Evolutionary conservation across 2,113 vertebrate genomes (phyloP).

Genomic region (Trochalopteron elliotii): DNA sequence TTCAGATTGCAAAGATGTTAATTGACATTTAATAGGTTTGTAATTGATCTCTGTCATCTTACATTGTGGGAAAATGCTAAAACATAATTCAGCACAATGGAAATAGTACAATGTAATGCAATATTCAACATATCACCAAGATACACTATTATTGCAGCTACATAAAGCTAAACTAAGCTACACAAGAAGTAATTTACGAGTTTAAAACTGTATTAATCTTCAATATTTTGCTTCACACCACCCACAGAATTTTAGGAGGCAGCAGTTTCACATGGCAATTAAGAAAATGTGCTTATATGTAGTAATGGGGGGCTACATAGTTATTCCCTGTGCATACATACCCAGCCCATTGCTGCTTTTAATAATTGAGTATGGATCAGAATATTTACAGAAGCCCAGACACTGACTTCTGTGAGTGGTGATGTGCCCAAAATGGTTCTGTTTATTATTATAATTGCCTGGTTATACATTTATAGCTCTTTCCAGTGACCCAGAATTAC

Average conservation of each 20-base stretch:
- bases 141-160: background rate
- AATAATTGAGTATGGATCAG: background rate
- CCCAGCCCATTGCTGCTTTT: background rate
- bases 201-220: slow-evolving; percentile 2
- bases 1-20: slow-evolving; percentile 68
- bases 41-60: slow-evolving; percentile 70
- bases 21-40: slow-evolving; percentile 69
- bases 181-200: background rate
- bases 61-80: slow-evolving; percentile 24
- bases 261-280: background rate
- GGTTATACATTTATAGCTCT: background rate
- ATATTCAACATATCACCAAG: slow-evolving; percentile 43
- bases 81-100: slow-evolving; percentile 28
- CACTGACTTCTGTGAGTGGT: background rate
- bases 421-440: background rate
- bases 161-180: slow-evolving; percentile 17
- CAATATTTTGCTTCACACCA: slow-evolving; percentile 3
- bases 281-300: background rate
- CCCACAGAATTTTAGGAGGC: slow-evolving; percentile 2
- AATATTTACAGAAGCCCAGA: background rate
- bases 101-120: slow-evolving; percentile 31
- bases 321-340: background rate
- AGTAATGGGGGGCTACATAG: background rate
- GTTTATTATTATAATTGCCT: slow-evolving; percentile 1
- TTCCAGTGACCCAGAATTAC: background rate